A percentile compares a stretch with the other conserved stretches of the same genome.
Conservation (phyloP, 2,113 vertebrate species). For the Dicrurus megarhynchus region DNA sequence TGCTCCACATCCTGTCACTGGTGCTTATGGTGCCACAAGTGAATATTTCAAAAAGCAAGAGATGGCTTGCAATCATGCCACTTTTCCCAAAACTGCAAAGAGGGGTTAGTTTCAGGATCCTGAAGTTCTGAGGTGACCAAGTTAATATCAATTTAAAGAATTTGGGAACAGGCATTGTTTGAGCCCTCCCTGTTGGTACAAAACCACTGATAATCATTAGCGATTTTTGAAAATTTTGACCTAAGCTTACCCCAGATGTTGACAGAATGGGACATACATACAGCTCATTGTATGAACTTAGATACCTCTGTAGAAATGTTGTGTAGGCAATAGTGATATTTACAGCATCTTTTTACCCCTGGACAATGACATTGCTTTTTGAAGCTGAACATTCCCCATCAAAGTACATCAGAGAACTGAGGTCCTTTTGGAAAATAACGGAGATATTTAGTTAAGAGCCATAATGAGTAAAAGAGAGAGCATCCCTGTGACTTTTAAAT, state of each 20-base stretch:
- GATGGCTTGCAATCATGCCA: neutral
- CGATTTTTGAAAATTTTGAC: neutral
- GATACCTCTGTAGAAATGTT: neutral
- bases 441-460: neutral
- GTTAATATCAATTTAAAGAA: neutral
- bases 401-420: neutral
- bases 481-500: neutral
- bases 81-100: neutral
- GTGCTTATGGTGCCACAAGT: neutral
- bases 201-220: neutral
- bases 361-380: neutral
- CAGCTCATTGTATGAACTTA: neutral
- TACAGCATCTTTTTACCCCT: neutral
- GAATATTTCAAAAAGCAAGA: neutral
- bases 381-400: neutral
- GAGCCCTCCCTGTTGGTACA: neutral
- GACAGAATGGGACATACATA: neutral
- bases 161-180: neutral
- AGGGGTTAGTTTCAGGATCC: neutral
- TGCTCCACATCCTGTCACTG: neutral
- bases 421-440: neutral
- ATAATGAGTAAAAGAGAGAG: neutral
- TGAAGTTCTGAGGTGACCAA: neutral
- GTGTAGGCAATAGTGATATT: neutral
- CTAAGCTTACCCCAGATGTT: neutral